Evolutionary conservation across 2,113 vertebrate genomes (phyloP), one percentile per base, ranked within the genome.

Genomic region (Oenanthe melanoleuca): DNA sequence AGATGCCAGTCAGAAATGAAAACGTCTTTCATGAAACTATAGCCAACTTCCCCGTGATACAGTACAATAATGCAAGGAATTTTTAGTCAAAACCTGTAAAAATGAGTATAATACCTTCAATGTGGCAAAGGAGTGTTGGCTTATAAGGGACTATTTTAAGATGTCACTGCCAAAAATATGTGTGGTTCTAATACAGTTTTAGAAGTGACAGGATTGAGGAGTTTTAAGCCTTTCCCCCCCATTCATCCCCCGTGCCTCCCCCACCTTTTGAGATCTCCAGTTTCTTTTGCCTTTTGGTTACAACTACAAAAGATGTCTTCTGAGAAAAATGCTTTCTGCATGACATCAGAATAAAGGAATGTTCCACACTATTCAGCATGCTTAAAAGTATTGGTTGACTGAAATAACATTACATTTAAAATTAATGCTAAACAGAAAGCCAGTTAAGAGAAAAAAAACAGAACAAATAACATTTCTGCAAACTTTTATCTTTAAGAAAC

Each of bases 1-100:
- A 97, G 96, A 98, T 98, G 98, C 98, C 98, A 98, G 98, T 98
- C 98, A 98, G 98, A 97, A 97, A 98, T 98, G 98, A 98, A 98
- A 98, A 98, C 96, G 96, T 97, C 98, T 98, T 98, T 98, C 98
- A 98, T 97, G 97, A 97, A 97, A 97, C 97, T 97, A 97, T 97
- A 97, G 97, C 78, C 61, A 97, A 97, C 97, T 97, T 98, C 97
- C 96, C 97, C 88, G 96, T 95, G 97, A 97, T 96, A 97, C 97
- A 98, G 97, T 97, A 96, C 96, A 97, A 97, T 97, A 98, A 97
- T 94, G 93, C 93, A 85, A 96, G 93, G 96, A 96, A 96, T 96
- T 95, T 96, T 97, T 97, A 89, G 96, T 92, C 75, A 97, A 97
- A 97, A 85, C 80, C 96, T 97, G 64, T 80, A 91, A 97, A 98